Base-by-base conservation (phyloP, 2,797 vertebrate genomes). In the Enteromius viviparus region DNA sequence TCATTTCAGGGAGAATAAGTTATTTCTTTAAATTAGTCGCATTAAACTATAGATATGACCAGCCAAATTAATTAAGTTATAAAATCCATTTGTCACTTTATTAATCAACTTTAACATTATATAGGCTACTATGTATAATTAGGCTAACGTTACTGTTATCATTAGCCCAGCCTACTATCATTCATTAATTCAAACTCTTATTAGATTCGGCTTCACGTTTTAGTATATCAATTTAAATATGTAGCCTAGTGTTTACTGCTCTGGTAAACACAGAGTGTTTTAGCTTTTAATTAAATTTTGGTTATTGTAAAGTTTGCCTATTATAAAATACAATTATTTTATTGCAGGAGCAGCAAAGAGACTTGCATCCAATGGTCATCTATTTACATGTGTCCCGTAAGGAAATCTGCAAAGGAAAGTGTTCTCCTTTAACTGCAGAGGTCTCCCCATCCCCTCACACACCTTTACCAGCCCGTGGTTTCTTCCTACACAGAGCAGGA, bases 361-460 rank as follows among this genome's bases (percentile, higher is more conserved):
- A 76, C 49, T 32, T 6, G 7, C 32, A 47, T 37, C 47, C 51
- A 69, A 23, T 9, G 49, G 26, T 26, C 45, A 53, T 42, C 23
- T 19, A 14, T 66, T 17, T 80, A 12, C 47, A 64, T 19, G 23
- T 21, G 81, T 90, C 84, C 89, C 65, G 65, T 72, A 60, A 70
- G 40, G 64, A 85, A 76, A 80, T 76, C 29, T 64, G 70, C 66
- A 78, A 69, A 77, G 58, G 76, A 78, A 68, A 82, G 78, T 82
- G 80, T 86, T 83, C 80, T 64, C 26, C 82, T 88, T 87, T 71
- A 88, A 89, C 92, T 91, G 88, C 88, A 91, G 90, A 89, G 91
- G 90, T 91, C 90, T 87, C 90, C 88, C 89, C 89, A 82, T 84
- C 81, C 83, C 89, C 71, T 83, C 69, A 47, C 85, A 84, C 85